Percentiles rank a stretch among this genome's conserved stretches.
These are phyloP conservation scores for Nothoprocta pentlandii DNA, from an alignment of 2,113 vertebrate species.

Conservation along the genomic window DNA sequence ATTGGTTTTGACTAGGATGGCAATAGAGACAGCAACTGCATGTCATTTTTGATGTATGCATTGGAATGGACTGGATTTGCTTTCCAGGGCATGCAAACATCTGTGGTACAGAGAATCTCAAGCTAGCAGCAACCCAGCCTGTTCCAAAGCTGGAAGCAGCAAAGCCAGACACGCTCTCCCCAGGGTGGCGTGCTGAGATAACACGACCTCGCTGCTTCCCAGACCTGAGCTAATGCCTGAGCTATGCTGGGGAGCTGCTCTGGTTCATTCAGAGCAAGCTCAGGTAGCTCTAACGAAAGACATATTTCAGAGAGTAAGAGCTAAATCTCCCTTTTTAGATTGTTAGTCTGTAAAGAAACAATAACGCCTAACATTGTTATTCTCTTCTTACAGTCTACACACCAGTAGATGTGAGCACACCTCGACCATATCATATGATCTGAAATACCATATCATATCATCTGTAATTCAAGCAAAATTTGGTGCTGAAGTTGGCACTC, in stretches of 20 bases:
- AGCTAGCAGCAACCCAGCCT: background rate
- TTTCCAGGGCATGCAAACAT: constrained; percentile 44
- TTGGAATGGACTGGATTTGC: constrained; percentile 10
- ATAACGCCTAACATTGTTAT: background rate
- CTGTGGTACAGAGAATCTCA: constrained; percentile 65
- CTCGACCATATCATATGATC: too few species aligned
- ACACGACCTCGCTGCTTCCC: constrained; percentile 15
- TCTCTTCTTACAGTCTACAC: background rate
- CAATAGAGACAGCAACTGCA: background rate
- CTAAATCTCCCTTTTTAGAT: background rate
- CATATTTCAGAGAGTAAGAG: background rate
- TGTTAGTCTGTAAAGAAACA: background rate
- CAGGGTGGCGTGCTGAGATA: constrained; percentile 63
- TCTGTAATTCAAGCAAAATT: background rate
- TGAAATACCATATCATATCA: background rate
- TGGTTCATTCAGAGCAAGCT: background rate
- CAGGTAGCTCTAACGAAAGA: constrained; percentile 25
- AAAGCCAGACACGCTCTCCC: constrained; percentile 49
- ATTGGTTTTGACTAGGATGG: background rate
- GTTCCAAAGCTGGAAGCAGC: constrained; percentile 36
- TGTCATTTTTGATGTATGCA: constrained; percentile 17
- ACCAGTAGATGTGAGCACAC: background rate
- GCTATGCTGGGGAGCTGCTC: background rate
- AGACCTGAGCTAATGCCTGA: constrained; percentile 60
- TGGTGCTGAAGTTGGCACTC: background rate